These are phyloP conservation scores for Pachypanchax playfairii DNA, from an alignment of 2,113 vertebrate genomes.

Conservation along the genomic window DNA sequence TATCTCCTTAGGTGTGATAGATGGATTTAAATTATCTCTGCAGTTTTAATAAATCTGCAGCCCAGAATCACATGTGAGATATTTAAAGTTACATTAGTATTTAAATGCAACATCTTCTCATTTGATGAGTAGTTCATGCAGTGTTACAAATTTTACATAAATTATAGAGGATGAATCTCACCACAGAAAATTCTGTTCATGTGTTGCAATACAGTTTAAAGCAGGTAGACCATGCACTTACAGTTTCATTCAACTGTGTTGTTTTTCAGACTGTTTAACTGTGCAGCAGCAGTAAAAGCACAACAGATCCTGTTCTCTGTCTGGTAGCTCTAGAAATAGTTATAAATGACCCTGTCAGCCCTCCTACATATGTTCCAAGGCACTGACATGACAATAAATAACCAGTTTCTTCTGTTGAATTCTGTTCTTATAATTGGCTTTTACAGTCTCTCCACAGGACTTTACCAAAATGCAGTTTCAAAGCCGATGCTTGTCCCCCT, in stretches of 20 bases:
- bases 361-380: not conserved
- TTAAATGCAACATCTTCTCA: not conserved
- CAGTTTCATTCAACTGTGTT: not conserved
- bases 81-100: not conserved
- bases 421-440: not conserved
- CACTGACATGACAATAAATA: not conserved
- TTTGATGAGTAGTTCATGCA: not conserved
- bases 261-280: too few species aligned
- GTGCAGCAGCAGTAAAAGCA: not conserved
- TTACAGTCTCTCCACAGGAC: slow-evolving; percentile 1
- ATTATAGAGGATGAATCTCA: not conserved
- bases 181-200: not conserved
- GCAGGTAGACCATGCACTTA: not conserved
- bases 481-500: not conserved
- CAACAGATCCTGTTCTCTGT: not conserved
- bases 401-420: not conserved
- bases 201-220: not conserved
- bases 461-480: not conserved
- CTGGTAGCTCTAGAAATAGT: not conserved
- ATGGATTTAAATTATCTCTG: not conserved
- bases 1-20: accelerated
- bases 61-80: not conserved
- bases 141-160: not conserved
- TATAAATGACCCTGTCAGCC: not conserved
- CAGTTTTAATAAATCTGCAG: slow-evolving; percentile 1